Evolutionary conservation across 1,140 invertebrate genomes (phyloP).

Genomic region (Drosophila nigrodunni): DNA sequence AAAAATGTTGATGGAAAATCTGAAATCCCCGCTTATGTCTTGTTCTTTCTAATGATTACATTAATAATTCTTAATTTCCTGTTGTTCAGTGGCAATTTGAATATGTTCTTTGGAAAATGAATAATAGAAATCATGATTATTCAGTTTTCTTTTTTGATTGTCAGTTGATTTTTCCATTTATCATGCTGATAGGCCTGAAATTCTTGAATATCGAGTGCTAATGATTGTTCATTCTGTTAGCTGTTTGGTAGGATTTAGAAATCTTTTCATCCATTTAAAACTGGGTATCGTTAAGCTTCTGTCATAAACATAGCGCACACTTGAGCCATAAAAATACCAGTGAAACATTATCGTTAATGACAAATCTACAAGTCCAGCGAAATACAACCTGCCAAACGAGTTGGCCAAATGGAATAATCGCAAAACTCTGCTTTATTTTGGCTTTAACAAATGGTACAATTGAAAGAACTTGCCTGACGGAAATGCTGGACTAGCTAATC

Average conservation of each 20-base stretch:
- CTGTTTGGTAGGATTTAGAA: conserved; percentile 1
- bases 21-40: not conserved
- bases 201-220: conserved; percentile 1
- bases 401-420: conserved; percentile 26
- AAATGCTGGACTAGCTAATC: conserved; percentile 63
- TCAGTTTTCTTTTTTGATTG: conserved; percentile 19
- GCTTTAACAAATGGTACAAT: conserved; percentile 16
- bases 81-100: conserved; percentile 32
- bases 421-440: conserved; percentile 30
- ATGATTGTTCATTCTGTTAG: conserved; percentile 16
- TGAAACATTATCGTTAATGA: conserved; percentile 58
- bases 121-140: conserved; percentile 39
- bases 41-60: conserved; percentile 22
- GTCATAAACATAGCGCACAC: conserved; percentile 64
- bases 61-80: conserved; percentile 43
- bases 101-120: conserved; percentile 2
- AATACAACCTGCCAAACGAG: conserved; percentile 66
- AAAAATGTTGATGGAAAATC: conserved; percentile 14
- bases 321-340: conserved; percentile 62
- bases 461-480: conserved; percentile 52
- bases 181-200: conserved; percentile 7
- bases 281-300: conserved; percentile 36
- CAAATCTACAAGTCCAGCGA: conserved; percentile 58
- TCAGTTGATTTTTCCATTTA: conserved; percentile 19
- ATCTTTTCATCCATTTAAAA: conserved; percentile 23